phyloP scores from a whole-genome alignment of 2,888 invertebrate species.

The Disparrhopalites patrizii region DNA sequence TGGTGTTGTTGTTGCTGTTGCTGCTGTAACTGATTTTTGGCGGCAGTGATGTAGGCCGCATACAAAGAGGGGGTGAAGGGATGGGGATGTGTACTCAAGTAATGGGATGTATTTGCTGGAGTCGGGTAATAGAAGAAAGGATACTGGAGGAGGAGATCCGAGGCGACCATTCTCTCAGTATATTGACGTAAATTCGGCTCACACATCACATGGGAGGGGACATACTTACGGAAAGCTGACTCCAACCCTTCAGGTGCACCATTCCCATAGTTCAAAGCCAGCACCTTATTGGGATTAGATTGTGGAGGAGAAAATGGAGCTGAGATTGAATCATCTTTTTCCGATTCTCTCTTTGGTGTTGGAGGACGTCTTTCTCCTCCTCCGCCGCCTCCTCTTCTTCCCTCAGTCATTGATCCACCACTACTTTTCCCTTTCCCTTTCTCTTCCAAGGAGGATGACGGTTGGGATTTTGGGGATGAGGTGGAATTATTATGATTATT shows the following conservation, averaged over 20 bases:
- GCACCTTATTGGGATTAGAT: slow-evolving; percentile 9
- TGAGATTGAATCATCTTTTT: slow-evolving; percentile 19
- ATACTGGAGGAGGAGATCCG: slow-evolving; percentile 71
- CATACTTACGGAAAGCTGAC: slow-evolving; percentile 82
- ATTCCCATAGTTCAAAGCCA: slow-evolving; percentile 4
- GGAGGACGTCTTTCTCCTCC: background rate
- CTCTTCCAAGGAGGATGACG: background rate
- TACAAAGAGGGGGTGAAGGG: slow-evolving; percentile 54
- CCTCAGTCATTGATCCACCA: background rate
- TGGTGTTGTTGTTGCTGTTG: no score
- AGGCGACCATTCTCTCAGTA: slow-evolving; percentile 53
- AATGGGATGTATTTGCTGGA: background rate
- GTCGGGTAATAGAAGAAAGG: slow-evolving; percentile 67
- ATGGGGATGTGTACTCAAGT: slow-evolving; percentile 32
- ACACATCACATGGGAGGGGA: slow-evolving; percentile 55
- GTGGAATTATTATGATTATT: background rate
- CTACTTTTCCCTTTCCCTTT: slow-evolving; percentile 5
- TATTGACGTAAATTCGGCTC: slow-evolving; percentile 39
- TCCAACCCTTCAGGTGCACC: slow-evolving; percentile 54
- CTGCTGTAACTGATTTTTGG: slow-evolving; percentile 54
- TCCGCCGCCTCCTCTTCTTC: slow-evolving; percentile 3
- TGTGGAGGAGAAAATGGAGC: slow-evolving; percentile 21
- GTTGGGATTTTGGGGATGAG: background rate
- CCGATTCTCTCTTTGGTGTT: background rate
- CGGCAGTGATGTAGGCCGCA: slow-evolving; percentile 50